Base-by-base conservation (phyloP, 2,113 vertebrate species). In the Labrus mixtus region DNA sequence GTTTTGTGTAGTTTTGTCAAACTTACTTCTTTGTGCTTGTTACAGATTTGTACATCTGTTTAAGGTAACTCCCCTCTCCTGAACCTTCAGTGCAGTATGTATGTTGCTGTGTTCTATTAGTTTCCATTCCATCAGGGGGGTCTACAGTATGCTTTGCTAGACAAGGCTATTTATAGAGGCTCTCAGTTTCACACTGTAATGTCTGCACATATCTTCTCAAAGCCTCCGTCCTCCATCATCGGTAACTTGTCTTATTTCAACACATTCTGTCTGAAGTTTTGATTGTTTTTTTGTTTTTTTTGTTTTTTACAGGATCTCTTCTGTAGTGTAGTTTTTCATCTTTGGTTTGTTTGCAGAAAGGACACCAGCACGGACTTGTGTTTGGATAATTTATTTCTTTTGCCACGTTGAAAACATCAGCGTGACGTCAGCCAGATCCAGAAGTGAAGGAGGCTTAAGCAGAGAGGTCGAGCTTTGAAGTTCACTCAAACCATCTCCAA, bases 91-190 rank as follows among this genome's bases (percentile, higher is more conserved):
- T 68, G 11, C 53, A 76, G 11, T 15, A 29, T 74, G 19, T 9
- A 39, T 16, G 11, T 59, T 57, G 50, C 43, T 76, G 56, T 41
- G 39, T 41, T 41, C 8, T n/a, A 37, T 73, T 55, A 50, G 59
- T 87, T 85, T 90, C 76, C 84, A 77, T 50, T 75, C 83, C 78
- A 68, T 86, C 88, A 77, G 68, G 39, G 45, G 75, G 54, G 58
- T 56, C 36, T 66, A n/a, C n/a, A n/a, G n/a, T n/a, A 29, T 67
- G 81, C 76, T 75, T 60, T 66, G 76, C 67, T 16, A 13, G 57
- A 69, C 46, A 51, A 37, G 19, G 33, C 70, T 92, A 92, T 92
- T 90, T 87, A 73, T 89, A 89, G 83, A 76, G 45, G 48, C 37
- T 70, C 75, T 93, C 85, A 64, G 37, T 77, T 92, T 85, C 85